Base-by-base conservation (phyloP, 2,888 invertebrate genomes). In the Drosophila stalkeri region DNA sequence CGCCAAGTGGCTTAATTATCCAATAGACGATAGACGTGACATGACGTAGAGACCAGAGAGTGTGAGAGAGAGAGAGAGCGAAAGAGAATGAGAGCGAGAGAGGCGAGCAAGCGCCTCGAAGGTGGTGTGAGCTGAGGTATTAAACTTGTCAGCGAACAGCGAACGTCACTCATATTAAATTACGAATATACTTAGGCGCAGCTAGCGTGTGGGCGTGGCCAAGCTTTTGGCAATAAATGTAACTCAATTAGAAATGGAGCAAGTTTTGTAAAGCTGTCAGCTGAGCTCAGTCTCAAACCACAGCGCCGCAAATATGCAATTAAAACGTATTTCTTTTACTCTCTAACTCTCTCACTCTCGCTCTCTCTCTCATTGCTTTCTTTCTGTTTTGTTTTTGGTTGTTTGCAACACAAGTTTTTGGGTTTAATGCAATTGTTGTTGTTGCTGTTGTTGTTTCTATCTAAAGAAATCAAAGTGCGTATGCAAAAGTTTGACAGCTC, bases 1-100 rank as follows among this genome's bases (percentile, higher is more conserved):
- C 83, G 77, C 83, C 81, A 90, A 87, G 81, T 89, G 90, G 87
- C 86, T 90, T 86, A 86, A 86, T 86, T 86, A 90, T 88, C 90
- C 81, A 86, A 90, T 90, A 90, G 84, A 88, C 87, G 89, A 66
- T 83, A 73, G 86, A 77, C 71, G 71, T 65, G 65, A 31, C 55
- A 31, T 55, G 55, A 27, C 20, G 37, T 14, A 16, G 23, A 14
- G 35, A 27, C 27, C 27, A 27, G 47, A 11, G 27, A 16, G 43
- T 11, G 14, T 2, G 33, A 20, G 27, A 9, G 3, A 33, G 11
- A 11, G 27, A 16, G 47, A 3, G 47, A 11, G 33, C 5, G 39
- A 12, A 4, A 20, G 16, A n/a, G n/a, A n/a, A n/a, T n/a, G 14
- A 3, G 33, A 18, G 27, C 9, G 3, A 33, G 11, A 12, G 27